Conservation (phyloP, 2,113 vertebrate genomes). For the Haemorhous mexicanus region DNA sequence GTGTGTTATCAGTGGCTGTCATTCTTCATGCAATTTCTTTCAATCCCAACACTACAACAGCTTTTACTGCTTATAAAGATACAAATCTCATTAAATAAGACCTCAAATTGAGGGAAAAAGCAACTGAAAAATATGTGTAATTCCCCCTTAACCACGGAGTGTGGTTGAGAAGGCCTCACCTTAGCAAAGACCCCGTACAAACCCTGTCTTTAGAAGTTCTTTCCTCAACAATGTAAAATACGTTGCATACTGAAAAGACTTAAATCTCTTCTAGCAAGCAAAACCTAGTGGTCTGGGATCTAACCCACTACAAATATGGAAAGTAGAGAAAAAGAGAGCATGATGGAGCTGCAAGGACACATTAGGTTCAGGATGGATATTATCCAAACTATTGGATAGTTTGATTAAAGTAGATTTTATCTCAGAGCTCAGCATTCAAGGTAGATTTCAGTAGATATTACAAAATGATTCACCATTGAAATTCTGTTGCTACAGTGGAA, state of each 20-base stretch:
- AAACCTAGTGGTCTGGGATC: neutral
- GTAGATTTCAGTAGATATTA: neutral
- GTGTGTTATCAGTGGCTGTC: neutral
- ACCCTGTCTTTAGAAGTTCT: neutral
- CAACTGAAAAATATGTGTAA: neutral
- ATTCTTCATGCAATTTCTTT: neutral
- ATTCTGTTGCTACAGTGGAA: neutral
- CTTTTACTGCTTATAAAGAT: neutral
- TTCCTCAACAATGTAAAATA: neutral
- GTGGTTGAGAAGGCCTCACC: neutral
- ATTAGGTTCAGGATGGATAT: accelerated
- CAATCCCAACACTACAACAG: neutral
- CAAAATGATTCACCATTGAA: neutral
- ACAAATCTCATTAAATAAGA: neutral
- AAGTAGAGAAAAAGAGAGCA: neutral
- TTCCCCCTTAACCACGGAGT: neutral
- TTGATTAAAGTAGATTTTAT: neutral
- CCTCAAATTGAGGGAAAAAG: neutral
- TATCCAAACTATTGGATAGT: neutral
- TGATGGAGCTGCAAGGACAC: neutral
- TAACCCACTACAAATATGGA: neutral
- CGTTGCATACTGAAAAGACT: neutral
- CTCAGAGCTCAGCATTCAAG: accelerated
- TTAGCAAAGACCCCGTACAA: neutral
- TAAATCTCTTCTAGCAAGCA: neutral